Base-by-base conservation (phyloP, 1,140 invertebrate genomes). In the Sinonovacula constricta region DNA sequence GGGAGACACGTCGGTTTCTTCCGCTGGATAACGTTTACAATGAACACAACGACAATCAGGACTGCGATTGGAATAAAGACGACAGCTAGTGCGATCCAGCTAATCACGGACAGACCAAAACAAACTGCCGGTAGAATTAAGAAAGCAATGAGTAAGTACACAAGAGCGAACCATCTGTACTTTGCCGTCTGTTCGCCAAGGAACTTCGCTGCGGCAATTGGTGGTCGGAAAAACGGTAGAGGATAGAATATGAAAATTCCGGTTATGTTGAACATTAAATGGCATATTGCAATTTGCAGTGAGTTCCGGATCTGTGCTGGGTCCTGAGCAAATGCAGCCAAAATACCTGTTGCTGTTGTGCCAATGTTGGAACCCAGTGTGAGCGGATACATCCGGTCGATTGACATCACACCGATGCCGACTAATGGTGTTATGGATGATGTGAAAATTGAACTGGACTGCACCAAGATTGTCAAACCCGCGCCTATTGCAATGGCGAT, bases 391-490 rank as follows among this genome's bases (percentile, higher is more conserved):
- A 94, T 92, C 30, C 93, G 85, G 53, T 94, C 93, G 14, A 94
- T 74, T 15, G 89, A 87, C n/a, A 94, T 90, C 12, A 94, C 90
- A 0, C 93, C 93, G 7, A 93, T 81, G 2, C 94, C 94, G 7
- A 94, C 93, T 1, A 94, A 88, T 0, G 94, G 94, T 0, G 93
- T 94, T 14, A 94, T 85, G 0, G 93, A 91, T 18, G 93, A 94
- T 0, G 93, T 94, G 84, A 94, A 94, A 22, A 94, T 92, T 14
- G 93, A 93, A 77, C 92, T 93, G 36, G 92, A 93, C 87, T 94
- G 94, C 0, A 94, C 91, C 31, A 94, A 81, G 34, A 94, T 91
- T 15, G 94, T 94, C 45, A 94, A 85, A 2, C 90, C 84, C 12
- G 90, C 90, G 33, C 93, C 93, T 22, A 93, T 68, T 1, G 93